Evolutionary conservation across 2,888 invertebrate genomes (phyloP).

Genomic region (Papilio elwesi): DNA sequence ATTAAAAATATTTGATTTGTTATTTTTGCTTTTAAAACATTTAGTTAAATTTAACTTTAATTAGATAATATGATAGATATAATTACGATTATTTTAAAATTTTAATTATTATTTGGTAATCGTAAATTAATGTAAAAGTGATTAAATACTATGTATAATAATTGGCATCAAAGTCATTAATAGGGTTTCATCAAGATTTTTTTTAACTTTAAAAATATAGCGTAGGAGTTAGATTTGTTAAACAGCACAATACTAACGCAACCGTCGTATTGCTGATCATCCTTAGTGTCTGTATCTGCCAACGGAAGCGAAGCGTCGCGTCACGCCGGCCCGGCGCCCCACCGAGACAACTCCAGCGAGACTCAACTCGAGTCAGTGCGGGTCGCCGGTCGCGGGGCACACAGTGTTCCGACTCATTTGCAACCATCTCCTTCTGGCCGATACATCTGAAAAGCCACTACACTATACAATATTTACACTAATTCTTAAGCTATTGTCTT

Average conservation of each 20-base stretch:
- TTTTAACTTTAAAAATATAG: too few species aligned
- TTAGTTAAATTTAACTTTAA: too few species aligned
- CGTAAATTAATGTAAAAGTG: too few species aligned
- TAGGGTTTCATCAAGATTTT: too few species aligned
- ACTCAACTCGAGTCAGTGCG: conserved; percentile 17
- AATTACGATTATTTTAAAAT: too few species aligned
- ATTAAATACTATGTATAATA: too few species aligned
- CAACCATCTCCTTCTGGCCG: conserved; percentile 58
- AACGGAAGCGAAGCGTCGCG: conserved; percentile 65
- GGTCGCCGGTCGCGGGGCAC: conserved; percentile 48
- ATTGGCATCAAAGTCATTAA: too few species aligned
- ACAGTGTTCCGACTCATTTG: conserved; percentile 70
- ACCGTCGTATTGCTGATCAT: conserved; percentile 10
- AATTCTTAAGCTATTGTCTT: not conserved
- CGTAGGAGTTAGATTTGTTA: too few species aligned
- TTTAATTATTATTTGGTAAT: too few species aligned
- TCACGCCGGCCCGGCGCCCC: conserved; percentile 78
- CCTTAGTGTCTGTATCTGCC: conserved; percentile 47
- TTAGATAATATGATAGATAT: too few species aligned
- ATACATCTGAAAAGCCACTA: conserved; percentile 13
- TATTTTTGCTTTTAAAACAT: too few species aligned
- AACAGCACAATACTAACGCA: not conserved
- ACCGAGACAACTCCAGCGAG: conserved; percentile 53
- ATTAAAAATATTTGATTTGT: too few species aligned
- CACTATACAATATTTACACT: conserved; percentile 3